Percentiles rank a stretch among this genome's conserved stretches.
These are phyloP conservation scores for Anableps anableps DNA, from an alignment of 2,797 vertebrate species.

Conservation along the genomic window DNA sequence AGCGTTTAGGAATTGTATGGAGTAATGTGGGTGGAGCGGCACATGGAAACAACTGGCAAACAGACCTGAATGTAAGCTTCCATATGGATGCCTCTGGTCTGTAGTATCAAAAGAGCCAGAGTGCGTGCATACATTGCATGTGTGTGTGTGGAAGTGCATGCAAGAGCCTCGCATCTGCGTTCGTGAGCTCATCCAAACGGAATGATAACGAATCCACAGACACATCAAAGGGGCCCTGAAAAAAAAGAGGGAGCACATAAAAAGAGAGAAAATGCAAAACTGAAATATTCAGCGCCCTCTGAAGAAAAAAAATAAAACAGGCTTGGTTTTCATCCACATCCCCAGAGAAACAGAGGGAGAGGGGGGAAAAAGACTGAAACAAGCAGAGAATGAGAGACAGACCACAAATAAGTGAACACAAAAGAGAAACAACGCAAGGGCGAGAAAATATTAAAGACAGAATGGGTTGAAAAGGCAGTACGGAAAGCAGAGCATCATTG, in stretches of 20 bases:
- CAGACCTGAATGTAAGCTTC: slow-evolving; percentile 63
- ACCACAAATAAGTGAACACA: slow-evolving; percentile 71
- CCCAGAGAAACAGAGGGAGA: slow-evolving; percentile 61
- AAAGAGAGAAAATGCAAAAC: slow-evolving; percentile 86
- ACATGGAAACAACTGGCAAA: slow-evolving; percentile 65
- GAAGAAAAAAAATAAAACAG: slow-evolving; percentile 84
- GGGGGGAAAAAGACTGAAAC: slow-evolving; percentile 49
- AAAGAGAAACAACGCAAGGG: slow-evolving; percentile 61
- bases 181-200: slow-evolving; percentile 86
- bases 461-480: slow-evolving; percentile 54
- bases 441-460: slow-evolving; percentile 65
- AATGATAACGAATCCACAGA: slow-evolving; percentile 93
- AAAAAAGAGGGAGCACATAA: slow-evolving; percentile 81
- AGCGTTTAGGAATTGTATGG: slow-evolving; percentile 61
- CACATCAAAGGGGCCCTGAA: slow-evolving; percentile 89
- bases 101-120: slow-evolving; percentile 54
- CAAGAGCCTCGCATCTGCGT: slow-evolving; percentile 60
- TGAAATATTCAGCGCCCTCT: slow-evolving; percentile 94
- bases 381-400: slow-evolving; percentile 63
- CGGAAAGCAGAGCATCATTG: slow-evolving; percentile 48
- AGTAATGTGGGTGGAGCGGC: slow-evolving; percentile 65
- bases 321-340: slow-evolving; percentile 81
- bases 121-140: slow-evolving; percentile 27
- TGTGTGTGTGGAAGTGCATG: slow-evolving; percentile 36
- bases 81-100: slow-evolving; percentile 74